Percentiles rank a stretch among this genome's conserved stretches.
Conservation (phyloP, 2,797 vertebrate genomes). For the Eptatretus atami region DNA sequence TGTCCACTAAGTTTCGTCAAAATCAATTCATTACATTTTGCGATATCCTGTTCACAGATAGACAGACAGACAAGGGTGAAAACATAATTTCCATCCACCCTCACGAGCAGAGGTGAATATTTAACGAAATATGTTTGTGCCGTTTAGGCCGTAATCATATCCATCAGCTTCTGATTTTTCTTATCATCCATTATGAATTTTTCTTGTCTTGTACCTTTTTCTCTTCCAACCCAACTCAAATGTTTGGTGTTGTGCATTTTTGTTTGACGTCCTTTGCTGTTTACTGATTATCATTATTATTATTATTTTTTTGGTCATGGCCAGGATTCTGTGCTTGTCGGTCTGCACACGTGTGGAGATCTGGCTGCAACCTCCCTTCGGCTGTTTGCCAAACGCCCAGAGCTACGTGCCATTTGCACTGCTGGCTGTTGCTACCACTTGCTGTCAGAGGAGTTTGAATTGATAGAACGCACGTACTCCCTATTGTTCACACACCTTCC, state of each 20-base stretch:
- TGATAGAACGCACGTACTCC: background rate
- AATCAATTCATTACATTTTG: background rate
- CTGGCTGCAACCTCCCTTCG: constrained; percentile 33
- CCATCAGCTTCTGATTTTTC: background rate
- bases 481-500: too few species aligned
- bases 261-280: background rate
- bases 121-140: too few species aligned
- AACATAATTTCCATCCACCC: too few species aligned
- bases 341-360: constrained; percentile 82
- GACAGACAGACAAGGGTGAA: too few species aligned
- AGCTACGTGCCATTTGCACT: constrained; percentile 57
- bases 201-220: background rate
- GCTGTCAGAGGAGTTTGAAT: constrained; percentile 33
- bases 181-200: background rate
- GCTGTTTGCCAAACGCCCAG: constrained; percentile 44
- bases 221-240: background rate
- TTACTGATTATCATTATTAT: background rate
- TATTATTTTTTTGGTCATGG: background rate
- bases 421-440: constrained; percentile 47
- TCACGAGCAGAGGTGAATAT: too few species aligned
- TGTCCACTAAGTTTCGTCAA: too few species aligned
- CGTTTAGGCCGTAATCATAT: background rate
- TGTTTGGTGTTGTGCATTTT: background rate
- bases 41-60: too few species aligned
- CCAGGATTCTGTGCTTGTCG: constrained; percentile 59